Conservation (phyloP, 1,140 invertebrate genomes). For the Holotrichia oblita region DNA sequence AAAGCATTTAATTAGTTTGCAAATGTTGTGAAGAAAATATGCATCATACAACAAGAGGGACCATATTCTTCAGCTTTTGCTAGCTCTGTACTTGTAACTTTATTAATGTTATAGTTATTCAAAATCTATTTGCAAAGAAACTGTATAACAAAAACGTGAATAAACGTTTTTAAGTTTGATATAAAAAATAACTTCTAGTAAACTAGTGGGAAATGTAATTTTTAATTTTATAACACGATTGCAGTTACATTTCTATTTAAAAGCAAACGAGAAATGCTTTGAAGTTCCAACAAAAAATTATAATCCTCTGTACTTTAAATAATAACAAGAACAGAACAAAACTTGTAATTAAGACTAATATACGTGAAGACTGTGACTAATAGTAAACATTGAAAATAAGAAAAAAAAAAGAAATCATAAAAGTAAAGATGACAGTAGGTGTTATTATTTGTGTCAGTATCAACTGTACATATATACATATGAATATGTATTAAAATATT, state of each 20-base stretch:
- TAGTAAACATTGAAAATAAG: conserved; percentile 37
- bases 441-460: conserved; percentile 44
- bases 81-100: background rate
- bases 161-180: no score
- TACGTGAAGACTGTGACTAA: conserved; percentile 47
- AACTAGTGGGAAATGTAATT: no score
- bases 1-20: conserved; percentile 37
- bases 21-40: background rate
- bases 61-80: conserved; percentile 16
- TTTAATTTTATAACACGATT: no score
- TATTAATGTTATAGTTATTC: background rate
- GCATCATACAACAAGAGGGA: conserved; percentile 26
- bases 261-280: conserved; percentile 41
- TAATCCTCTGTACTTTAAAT: conserved; percentile 48
- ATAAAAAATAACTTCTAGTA: no score
- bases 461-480: conserved; percentile 51
- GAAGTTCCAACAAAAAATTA: conserved; percentile 45
- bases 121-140: no score
- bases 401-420: conserved; percentile 37
- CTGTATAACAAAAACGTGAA: no score
- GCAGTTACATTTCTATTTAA: conserved; percentile 2
- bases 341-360: conserved; percentile 51
- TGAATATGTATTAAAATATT: conserved; percentile 20
- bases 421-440: conserved; percentile 41
- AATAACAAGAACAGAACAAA: conserved; percentile 50